Base-by-base conservation (phyloP, 2,888 invertebrate species). In the Eumacrocentrus americanus region DNA sequence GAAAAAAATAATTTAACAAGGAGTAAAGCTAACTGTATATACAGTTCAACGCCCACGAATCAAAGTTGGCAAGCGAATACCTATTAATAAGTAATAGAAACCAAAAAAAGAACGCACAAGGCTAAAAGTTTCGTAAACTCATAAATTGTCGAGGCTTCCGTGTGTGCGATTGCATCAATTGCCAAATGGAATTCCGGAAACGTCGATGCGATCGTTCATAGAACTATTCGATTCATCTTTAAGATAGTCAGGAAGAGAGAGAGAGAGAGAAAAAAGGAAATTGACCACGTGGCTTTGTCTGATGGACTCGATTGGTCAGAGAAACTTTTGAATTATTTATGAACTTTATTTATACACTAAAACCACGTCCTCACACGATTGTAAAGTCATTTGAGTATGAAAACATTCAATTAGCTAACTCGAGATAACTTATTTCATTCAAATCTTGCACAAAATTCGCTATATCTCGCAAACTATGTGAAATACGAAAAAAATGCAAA, bases 301-400 rank as follows among this genome's bases (percentile, higher is more conserved):
- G 12, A 0, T 9, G 7, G 9, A 2, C 9, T 40, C 12, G 7
- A 40, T 40, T 40, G 38, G 38, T 40, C 18, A 7, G 6, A 40
- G 14, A 40, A 40, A n/a, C n/a, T n/a, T n/a, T 44, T n/a, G 22
- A 44, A 44, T 44, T 22, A 44, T 22, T 20, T 22, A 22, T 44
- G 22, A 44, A 44, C 22, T 44, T 22, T 7, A 44, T 22, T 18
- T 40, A 12, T 40, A 14, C 18, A 12, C 12, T 16, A 2, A 40
- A 40, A 7, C 7, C 6, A 40, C 14, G 16, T 18, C 18, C 18
- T 14, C 14, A 40, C 38, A 40, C 18, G 12, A 40, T 5, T 18
- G 12, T 7, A 14, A 16, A 40, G 38, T 40, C 38, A 40, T 40
- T 40, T 14, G 38, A 14, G 6, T 9, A 12, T 14, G 18, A n/a